These are phyloP conservation scores for Enteromius unitaeniatus DNA, from an alignment of 2,797 vertebrate species.

Conservation along the genomic window DNA sequence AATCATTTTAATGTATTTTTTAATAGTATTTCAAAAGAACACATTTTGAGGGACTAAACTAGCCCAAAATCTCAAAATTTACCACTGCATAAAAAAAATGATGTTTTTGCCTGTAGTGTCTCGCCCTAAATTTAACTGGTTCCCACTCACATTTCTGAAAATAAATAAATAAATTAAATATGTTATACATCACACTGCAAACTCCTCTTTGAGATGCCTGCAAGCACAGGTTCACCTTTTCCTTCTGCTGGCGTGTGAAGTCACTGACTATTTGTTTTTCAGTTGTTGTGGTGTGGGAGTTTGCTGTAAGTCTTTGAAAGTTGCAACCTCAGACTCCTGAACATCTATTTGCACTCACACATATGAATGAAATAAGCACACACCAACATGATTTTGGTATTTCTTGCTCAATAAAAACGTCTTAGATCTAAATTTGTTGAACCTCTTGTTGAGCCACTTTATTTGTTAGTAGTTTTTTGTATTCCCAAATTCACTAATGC, in stretches of 20 bases:
- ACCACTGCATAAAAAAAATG: too few relatives aligned
- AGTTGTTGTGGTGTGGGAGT: slow-evolving; percentile 11
- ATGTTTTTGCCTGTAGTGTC: too few relatives aligned
- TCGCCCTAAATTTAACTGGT: not conserved
- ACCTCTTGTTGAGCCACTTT: not conserved
- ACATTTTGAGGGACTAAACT: too few relatives aligned
- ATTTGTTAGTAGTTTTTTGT: not conserved
- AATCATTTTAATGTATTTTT: too few relatives aligned
- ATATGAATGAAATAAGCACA: not conserved
- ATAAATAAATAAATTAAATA: not conserved
- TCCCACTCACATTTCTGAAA: not conserved
- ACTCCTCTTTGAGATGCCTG: not conserved
- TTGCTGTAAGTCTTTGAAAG: not conserved
- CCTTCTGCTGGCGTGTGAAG: not conserved
- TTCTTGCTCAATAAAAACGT: not conserved
- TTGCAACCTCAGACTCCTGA: not conserved
- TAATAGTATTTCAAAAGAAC: too few relatives aligned
- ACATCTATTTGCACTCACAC: slow-evolving; percentile 3
- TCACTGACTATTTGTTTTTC: not conserved
- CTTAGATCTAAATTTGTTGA: not conserved
- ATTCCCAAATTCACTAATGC: not conserved
- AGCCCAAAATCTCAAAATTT: too few relatives aligned
- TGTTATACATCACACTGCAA: not conserved
- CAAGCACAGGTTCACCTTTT: not conserved
- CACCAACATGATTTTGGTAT: not conserved